Conservation (phyloP, 2,888 invertebrate species). For the Trachelus iudaicus region DNA sequence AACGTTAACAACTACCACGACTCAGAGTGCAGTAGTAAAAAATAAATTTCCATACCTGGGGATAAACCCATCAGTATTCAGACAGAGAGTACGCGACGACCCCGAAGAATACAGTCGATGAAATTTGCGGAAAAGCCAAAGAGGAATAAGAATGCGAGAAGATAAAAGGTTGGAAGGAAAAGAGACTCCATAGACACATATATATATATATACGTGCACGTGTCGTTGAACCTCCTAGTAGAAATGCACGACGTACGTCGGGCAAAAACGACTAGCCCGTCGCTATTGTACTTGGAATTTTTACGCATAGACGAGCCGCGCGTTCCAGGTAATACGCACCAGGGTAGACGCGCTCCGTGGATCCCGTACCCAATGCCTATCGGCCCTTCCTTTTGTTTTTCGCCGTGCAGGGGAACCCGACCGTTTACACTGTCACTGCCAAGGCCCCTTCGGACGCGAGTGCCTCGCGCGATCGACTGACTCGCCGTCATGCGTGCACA, state of each 20-base stretch:
- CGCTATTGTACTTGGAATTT: neutral
- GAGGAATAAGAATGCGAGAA: neutral
- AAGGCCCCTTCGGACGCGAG: conserved; percentile 23
- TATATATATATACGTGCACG: neutral
- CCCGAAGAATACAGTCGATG: neutral
- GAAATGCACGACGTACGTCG: neutral
- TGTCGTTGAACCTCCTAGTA: neutral
- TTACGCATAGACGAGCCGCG: neutral
- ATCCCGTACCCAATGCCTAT: neutral
- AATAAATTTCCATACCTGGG: neutral
- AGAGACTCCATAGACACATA: neutral
- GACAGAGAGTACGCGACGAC: neutral
- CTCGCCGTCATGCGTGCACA: neutral
- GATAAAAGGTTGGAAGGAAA: neutral
- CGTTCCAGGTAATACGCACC: neutral
- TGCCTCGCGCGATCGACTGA: neutral
- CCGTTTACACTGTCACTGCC: conserved; percentile 31
- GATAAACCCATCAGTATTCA: neutral
- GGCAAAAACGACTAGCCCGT: neutral
- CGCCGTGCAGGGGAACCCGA: neutral
- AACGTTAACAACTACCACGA: neutral
- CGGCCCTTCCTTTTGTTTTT: neutral
- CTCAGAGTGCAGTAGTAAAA: neutral
- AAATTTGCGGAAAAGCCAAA: neutral
- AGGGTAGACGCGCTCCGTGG: neutral